Evolutionary conservation across 2,113 vertebrate species (phyloP), one percentile per base, ranked within the genome.

Genomic region (Halichoeres trimaculatus): DNA sequence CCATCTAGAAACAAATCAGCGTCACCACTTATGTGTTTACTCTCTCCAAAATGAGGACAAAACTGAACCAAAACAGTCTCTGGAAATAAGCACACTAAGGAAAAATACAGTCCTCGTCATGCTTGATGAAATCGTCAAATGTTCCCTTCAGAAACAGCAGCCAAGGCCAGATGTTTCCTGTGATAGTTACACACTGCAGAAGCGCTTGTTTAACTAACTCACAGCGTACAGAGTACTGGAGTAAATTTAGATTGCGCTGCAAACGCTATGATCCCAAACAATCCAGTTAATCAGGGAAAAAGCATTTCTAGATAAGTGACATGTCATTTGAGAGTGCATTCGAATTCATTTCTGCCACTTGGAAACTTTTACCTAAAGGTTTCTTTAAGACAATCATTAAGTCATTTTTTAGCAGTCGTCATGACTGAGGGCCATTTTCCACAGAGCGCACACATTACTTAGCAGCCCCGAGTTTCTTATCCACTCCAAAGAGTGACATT

Each of bases 41-140:
- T 83, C 70, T 86, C 58, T 54, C 58, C 53, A 77, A 75, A 87
- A 89, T 80, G 64, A 87, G 85, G 76, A 90, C 77, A 88, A 84
- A 86, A 68, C 72, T 75, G 60, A 85, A 69, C 56, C 74, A 84
- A 85, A 85, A 81, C 69, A 78, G 66, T 75, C 54, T n/a, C 45
- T 9, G 43, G 19, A 73, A 65, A 82, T 69, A 69, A 75, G 50
- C 66, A n/a, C 4, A 22, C 26, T 30, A 26, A 43, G 63, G 47
- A 81, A 82, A 54, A 34, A 55, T 5, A 45, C 63, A 63, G 51
- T 55, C 8, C 10, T 53, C 78, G 60, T 78, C 59, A 75, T 45
- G 57, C 43, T 38, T 53, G 75, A 81, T 76, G 72, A 80, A 75
- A 71, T 40, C 56, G 22, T 71, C 34, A 68, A 83, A 70, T 68